Conservation (phyloP, 2,888 invertebrate genomes). For the Xylocampa areola region DNA sequence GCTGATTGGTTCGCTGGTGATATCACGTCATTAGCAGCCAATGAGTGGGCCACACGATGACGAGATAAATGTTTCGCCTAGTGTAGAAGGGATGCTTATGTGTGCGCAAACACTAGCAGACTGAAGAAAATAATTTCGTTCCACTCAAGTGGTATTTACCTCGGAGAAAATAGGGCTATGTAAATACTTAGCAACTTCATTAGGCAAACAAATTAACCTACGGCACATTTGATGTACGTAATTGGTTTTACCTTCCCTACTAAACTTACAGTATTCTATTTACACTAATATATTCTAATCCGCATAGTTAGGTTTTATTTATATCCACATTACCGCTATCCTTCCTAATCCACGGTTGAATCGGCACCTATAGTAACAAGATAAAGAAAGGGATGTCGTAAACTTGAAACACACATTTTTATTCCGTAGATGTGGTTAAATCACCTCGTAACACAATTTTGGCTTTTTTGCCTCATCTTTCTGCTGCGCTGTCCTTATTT, state of each 20-base stretch:
- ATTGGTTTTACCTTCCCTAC: conserved; percentile 48
- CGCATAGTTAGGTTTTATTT: conserved; percentile 47
- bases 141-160: conserved; percentile 50
- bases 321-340: conserved; percentile 51
- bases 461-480: conserved; percentile 52
- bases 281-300: conserved; percentile 44
- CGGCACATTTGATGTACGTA: conserved; percentile 64
- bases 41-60: too few relatives aligned
- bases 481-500: conserved; percentile 15
- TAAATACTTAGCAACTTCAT: conserved; percentile 63
- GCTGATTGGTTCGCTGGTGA: too few relatives aligned
- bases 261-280: conserved; percentile 40
- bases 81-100: too few relatives aligned
- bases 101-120: too few relatives aligned
- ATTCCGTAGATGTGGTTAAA: conserved; percentile 71
- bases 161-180: conserved; percentile 51
- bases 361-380: conserved; percentile 82
- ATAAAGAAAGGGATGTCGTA: conserved; percentile 82
- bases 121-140: conserved; percentile 57
- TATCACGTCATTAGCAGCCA: too few relatives aligned
- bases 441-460: conserved; percentile 65
- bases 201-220: conserved; percentile 65
- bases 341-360: conserved; percentile 75
- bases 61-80: too few relatives aligned
- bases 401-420: conserved; percentile 81